A percentile compares a stretch with the other conserved stretches of the same genome.
phyloP scores from a whole-genome alignment of 2,888 invertebrate genomes.

The Melipona bicolor region DNA sequence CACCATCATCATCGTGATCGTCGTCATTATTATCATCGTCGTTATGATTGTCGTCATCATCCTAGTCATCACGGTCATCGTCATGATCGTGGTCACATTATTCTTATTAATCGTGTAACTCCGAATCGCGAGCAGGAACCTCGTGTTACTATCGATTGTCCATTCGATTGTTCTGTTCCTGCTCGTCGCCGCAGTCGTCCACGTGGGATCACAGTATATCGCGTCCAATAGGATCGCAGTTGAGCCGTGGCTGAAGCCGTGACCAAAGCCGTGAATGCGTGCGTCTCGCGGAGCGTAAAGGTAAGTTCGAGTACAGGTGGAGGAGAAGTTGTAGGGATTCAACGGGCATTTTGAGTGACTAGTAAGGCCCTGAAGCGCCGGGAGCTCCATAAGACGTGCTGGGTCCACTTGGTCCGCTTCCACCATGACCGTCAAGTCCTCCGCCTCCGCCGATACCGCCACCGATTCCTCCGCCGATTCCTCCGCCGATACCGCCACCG shows the following conservation, averaged over 20 bases:
- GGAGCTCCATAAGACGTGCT: conserved; percentile 88
- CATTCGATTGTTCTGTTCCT: conserved; percentile 50
- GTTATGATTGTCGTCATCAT: conserved; percentile 57
- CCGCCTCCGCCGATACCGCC: conserved; percentile 73
- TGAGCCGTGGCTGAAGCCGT: conserved; percentile 61
- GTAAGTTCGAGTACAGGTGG: conserved; percentile 63
- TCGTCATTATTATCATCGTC: conserved; percentile 61
- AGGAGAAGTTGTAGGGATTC: conserved; percentile 60
- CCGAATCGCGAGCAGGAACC: conserved; percentile 51
- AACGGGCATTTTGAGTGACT: conserved; percentile 80
- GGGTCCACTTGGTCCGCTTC: conserved; percentile 83
- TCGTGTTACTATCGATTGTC: conserved; percentile 32
- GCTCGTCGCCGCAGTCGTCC: conserved; percentile 60
- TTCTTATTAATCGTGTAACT: conserved; percentile 66
- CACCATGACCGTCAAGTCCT: conserved; percentile 74
- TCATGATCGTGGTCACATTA: conserved; percentile 44
- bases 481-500: conserved; percentile 75
- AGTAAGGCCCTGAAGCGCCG: conserved; percentile 89
- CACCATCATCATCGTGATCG: conserved; percentile 60
- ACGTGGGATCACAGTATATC: conserved; percentile 61
- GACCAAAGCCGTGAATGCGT: conserved; percentile 66
- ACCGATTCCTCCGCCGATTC: conserved; percentile 72
- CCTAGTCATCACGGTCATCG: conserved; percentile 48
- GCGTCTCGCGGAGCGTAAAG: conserved; percentile 58
- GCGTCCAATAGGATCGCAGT: conserved; percentile 58